A percentile compares a stretch with the other conserved stretches of the same genome.
Evolutionary conservation across 2,113 vertebrate genomes (phyloP).

Genomic region (Cyphomyrus discorhynchus): DNA sequence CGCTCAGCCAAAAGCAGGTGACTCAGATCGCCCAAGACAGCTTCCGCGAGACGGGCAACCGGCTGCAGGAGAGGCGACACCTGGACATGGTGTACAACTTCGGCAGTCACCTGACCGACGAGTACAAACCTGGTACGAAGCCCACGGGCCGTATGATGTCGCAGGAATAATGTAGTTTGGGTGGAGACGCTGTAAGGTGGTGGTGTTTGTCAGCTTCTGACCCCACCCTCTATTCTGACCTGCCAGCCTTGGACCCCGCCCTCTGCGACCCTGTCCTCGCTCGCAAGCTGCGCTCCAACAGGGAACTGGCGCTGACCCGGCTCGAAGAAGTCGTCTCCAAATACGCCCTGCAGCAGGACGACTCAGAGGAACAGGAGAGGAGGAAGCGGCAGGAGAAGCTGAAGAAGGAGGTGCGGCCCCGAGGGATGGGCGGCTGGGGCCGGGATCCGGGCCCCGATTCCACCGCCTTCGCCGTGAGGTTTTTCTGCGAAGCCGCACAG

Average conservation of each 20-base stretch:
- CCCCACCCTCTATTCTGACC: not conserved
- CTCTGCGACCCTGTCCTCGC: slow-evolving; percentile 51
- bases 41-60: slow-evolving; percentile 74
- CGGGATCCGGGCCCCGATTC: not conserved
- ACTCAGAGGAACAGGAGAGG: slow-evolving; percentile 63
- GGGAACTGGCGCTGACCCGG: slow-evolving; percentile 54
- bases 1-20: slow-evolving; percentile 64
- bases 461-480: not conserved
- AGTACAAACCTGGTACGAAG: slow-evolving; percentile 64
- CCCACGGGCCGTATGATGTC: not conserved
- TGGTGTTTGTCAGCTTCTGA: not conserved
- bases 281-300: slow-evolving; percentile 66
- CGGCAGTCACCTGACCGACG: slow-evolving; percentile 77
- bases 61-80: slow-evolving; percentile 74
- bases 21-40: slow-evolving; percentile 72
- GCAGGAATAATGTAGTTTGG: not conserved
- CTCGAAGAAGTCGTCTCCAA: slow-evolving; percentile 75
- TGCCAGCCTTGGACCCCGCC: slow-evolving; percentile 67
- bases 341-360: slow-evolving; percentile 69
- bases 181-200: not conserved
- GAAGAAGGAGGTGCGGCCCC: slow-evolving; percentile 50
- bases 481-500: not conserved
- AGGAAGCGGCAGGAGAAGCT: slow-evolving; percentile 41
- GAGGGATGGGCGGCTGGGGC: not conserved
- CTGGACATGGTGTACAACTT: slow-evolving; percentile 86